Conservation (phyloP, 64 coral and sea anemone genomes). For the Porites australiensis region DNA sequence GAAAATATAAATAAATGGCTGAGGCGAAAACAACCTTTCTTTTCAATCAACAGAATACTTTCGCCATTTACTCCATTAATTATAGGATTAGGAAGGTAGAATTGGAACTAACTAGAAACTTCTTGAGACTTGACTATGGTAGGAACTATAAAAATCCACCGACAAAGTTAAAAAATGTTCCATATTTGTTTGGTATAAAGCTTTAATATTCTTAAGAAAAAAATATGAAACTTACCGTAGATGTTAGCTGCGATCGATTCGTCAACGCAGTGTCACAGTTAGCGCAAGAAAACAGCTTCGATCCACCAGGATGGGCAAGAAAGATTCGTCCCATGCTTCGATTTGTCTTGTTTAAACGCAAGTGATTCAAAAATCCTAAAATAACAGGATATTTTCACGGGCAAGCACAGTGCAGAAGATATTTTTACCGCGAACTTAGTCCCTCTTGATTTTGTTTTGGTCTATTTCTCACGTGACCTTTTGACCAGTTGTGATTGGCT, state of each 20-base stretch:
- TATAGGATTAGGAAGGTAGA: too few species aligned
- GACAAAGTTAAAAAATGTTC: not conserved
- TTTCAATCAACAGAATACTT: not conserved
- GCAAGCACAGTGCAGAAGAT: not conserved
- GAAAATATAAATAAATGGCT: too few species aligned
- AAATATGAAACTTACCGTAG: constrained; percentile 75
- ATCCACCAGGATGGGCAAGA: constrained; percentile 94
- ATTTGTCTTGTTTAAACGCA: not conserved
- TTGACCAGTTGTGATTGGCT: not conserved
- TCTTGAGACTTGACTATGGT: not conserved
- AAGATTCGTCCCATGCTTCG: constrained; percentile 91
- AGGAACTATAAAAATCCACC: not conserved
- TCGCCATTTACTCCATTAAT: too few species aligned
- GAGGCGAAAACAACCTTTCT: not conserved
- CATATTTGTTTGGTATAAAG: not conserved
- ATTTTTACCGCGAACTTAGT: constrained; percentile 21
- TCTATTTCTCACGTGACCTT: not conserved
- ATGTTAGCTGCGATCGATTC: constrained; percentile 97
- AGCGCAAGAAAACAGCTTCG: constrained; percentile 94
- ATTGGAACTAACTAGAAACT: not conserved
- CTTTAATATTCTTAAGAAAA: not conserved
- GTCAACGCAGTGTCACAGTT: constrained; percentile 99
- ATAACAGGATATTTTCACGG: not conserved
- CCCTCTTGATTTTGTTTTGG: not conserved
- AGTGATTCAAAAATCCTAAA: not conserved